Evolutionary conservation across 2,888 invertebrate genomes (phyloP).

Genomic region (Xylota segnis): DNA sequence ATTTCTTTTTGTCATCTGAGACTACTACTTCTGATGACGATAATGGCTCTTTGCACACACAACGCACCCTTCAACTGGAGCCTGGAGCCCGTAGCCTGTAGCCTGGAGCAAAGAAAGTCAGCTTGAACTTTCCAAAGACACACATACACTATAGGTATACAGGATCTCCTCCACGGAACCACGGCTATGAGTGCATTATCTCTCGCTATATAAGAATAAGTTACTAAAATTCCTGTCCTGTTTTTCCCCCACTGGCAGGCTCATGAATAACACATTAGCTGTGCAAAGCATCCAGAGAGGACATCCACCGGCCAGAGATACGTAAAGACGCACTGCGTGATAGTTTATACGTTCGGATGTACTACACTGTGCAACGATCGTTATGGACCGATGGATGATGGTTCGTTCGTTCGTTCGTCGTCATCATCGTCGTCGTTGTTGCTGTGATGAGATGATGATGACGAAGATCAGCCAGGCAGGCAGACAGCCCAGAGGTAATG

Average conservation of each 20-base stretch:
- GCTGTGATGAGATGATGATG: slow-evolving; percentile 76
- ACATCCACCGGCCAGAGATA: slow-evolving; percentile 41
- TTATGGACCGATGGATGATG: slow-evolving; percentile 76
- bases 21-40: slow-evolving; percentile 70
- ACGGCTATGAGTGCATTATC: slow-evolving; percentile 74
- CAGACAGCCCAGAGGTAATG: slow-evolving; percentile 76
- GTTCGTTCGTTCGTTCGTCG: slow-evolving; percentile 30
- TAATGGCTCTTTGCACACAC: slow-evolving; percentile 68
- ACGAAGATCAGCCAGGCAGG: slow-evolving; percentile 76
- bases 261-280: slow-evolving; percentile 77
- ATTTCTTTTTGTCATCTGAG: slow-evolving; percentile 75
- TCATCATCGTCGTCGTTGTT: slow-evolving; percentile 44
- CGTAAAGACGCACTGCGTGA: slow-evolving; percentile 71
- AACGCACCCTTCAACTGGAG: slow-evolving; percentile 21
- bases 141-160: too few species aligned
- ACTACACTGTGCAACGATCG: slow-evolving; percentile 57
- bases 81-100: too few species aligned
- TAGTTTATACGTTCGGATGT: slow-evolving; percentile 73
- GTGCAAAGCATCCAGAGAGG: slow-evolving; percentile 55
- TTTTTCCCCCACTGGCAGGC: slow-evolving; percentile 69
- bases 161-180: slow-evolving; percentile 50
- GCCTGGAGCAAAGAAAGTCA: slow-evolving; percentile 72
- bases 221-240: slow-evolving; percentile 76
- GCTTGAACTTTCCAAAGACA: slow-evolving; percentile 74
- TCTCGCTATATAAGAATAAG: slow-evolving; percentile 75